Evolutionary conservation across 2,113 vertebrate genomes (phyloP).

Genomic region (Aspidoscelis tigris): DNA sequence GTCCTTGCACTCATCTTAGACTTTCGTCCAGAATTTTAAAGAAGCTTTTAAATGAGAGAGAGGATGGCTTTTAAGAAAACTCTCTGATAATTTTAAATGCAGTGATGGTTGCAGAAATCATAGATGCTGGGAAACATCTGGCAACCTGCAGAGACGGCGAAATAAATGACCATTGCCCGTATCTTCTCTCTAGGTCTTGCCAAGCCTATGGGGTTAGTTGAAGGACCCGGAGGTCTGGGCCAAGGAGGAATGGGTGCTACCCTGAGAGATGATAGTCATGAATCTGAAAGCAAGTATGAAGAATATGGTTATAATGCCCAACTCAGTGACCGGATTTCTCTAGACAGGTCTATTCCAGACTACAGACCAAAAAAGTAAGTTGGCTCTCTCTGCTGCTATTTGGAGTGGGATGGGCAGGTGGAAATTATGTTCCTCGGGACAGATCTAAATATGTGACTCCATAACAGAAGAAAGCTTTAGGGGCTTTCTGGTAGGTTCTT

Average conservation of each 20-base stretch:
- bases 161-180: no score
- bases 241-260: slow-evolving; percentile 94
- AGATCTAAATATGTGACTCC: neutral
- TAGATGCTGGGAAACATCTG: no score
- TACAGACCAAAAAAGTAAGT: slow-evolving; percentile 96
- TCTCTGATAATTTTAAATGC: no score
- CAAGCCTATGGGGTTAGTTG: slow-evolving; percentile 96
- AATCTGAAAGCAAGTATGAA: slow-evolving; percentile 88
- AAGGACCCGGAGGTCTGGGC: slow-evolving; percentile 95
- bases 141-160: no score
- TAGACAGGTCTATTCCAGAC: slow-evolving; percentile 96
- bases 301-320: slow-evolving; percentile 97
- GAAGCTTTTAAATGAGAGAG: no score
- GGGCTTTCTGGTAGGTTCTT: neutral
- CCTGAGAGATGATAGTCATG: slow-evolving; percentile 87
- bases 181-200: slow-evolving; percentile 83
- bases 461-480: neutral
- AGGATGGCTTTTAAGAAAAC: no score
- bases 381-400: neutral
- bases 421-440: neutral
- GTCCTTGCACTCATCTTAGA: no score
- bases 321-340: slow-evolving; percentile 95
- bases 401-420: neutral
- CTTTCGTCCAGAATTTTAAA: no score
- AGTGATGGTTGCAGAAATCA: no score